phyloP scores from a whole-genome alignment of 30 jellyfish, hydroid and myxozoan species.

The Aurelia coerulea region DNA sequence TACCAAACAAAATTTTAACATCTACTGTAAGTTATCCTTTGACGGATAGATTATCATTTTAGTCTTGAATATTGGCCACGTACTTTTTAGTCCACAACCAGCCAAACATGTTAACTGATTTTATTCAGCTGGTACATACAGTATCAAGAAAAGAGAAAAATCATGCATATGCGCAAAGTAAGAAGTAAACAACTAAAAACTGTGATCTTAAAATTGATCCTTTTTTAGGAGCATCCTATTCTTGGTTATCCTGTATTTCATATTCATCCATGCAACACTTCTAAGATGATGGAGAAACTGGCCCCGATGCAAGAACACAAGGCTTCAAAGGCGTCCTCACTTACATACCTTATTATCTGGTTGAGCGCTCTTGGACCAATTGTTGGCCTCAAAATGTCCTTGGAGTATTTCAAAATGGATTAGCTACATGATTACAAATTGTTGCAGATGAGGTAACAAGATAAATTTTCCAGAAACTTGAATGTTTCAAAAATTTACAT shows the following conservation, averaged over 20 bases:
- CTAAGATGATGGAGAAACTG: conserved; percentile 65
- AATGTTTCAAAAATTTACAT: too few relatives aligned
- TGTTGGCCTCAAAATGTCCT: conserved; percentile 58
- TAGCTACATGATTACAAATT: background rate
- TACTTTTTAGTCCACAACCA: too few relatives aligned
- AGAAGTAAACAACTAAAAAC: background rate
- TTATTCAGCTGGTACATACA: too few relatives aligned
- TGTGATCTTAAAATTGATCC: background rate
- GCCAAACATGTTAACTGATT: too few relatives aligned
- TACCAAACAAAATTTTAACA: too few relatives aligned
- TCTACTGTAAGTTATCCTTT: too few relatives aligned
- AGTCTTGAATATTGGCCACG: too few relatives aligned
- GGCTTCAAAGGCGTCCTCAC: background rate
- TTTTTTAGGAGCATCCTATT: conserved; percentile 75
- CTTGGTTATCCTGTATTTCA: conserved; percentile 71
- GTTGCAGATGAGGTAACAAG: background rate
- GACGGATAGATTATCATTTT: too few relatives aligned
- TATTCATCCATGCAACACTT: conserved; percentile 83
- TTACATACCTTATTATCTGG: conserved; percentile 70
- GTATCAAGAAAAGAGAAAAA: too few relatives aligned
- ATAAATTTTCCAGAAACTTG: background rate
- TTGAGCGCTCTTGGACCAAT: conserved; percentile 92
- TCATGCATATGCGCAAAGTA: too few relatives aligned
- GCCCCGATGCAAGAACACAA: background rate
- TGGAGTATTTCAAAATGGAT: conserved; percentile 33